A percentile compares a stretch with the other conserved stretches of the same genome.
These are phyloP conservation scores for Philypnodon macrostomus DNA, from an alignment of 2,797 vertebrate genomes.

Conservation along the genomic window DNA sequence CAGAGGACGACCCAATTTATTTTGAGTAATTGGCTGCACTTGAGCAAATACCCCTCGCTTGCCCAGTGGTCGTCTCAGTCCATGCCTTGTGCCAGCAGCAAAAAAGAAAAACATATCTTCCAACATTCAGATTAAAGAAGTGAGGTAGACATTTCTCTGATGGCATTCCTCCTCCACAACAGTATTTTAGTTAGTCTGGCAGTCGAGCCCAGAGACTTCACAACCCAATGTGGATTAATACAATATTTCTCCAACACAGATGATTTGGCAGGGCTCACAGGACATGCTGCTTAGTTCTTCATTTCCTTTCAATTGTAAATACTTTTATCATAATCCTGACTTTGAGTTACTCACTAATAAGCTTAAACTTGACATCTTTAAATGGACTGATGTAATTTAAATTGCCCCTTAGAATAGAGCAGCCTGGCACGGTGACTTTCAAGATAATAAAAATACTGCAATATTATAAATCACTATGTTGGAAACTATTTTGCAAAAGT, in stretches of 20 bases:
- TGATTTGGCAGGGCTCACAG: conserved; percentile 16
- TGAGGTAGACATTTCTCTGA: conserved; percentile 38
- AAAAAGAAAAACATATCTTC: conserved; percentile 48
- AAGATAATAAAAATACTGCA: conserved; percentile 5
- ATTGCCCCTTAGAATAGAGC: conserved; percentile 12
- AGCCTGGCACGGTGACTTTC: conserved; percentile 7
- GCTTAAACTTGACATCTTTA: conserved; percentile 25
- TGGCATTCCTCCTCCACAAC: conserved; percentile 30
- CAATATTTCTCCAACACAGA: conserved; percentile 23
- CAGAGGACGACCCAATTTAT: conserved; percentile 80
- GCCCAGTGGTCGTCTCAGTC: conserved; percentile 64
- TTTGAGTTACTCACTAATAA: conserved; percentile 13
- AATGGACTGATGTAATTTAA: conserved; percentile 17
- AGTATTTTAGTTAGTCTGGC: conserved; percentile 40
- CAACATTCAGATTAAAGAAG: conserved; percentile 47
- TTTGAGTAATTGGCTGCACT: conserved; percentile 83
- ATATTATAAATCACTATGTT: background rate
- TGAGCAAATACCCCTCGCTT: conserved; percentile 77
- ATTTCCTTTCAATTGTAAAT: conserved; percentile 28
- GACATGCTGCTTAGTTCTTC: conserved; percentile 15
- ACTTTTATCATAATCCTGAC: conserved; percentile 29
- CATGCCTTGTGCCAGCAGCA: conserved; percentile 50
- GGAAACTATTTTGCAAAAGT: background rate
- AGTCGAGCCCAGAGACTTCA: conserved; percentile 19
- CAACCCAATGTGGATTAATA: conserved; percentile 25